phyloP scores from a whole-genome alignment of 2,113 vertebrate species.

The Sclerurus mexicanus region DNA sequence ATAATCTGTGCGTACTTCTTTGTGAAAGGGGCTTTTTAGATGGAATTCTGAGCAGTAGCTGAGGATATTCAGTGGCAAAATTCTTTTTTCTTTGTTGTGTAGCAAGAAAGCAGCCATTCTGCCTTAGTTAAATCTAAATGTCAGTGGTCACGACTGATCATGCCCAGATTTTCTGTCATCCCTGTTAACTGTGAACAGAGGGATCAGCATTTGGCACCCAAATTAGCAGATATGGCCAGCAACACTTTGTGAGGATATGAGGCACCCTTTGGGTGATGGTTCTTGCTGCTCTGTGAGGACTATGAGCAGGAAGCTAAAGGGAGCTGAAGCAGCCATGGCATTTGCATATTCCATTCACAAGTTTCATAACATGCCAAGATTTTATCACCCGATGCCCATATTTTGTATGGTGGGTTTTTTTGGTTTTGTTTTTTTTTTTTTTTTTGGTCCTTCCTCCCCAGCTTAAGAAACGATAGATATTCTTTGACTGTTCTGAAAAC shows the following conservation, averaged over 20 bases:
- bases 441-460: too few species aligned
- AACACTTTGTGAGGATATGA: background rate
- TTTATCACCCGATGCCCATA: background rate
- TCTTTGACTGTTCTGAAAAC: slow-evolving; percentile 8
- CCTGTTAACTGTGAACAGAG: background rate
- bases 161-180: slow-evolving; percentile 15
- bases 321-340: background rate
- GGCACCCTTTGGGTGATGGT: background rate
- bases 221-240: background rate
- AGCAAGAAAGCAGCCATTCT: background rate
- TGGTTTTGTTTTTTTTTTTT: background rate
- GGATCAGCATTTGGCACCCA: background rate
- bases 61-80: background rate
- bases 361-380: slow-evolving; percentile 5
- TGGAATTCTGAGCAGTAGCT: background rate
- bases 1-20: background rate
- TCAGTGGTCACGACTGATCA: background rate
- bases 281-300: background rate
- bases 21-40: background rate
- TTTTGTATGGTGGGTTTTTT: too few species aligned
- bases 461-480: background rate
- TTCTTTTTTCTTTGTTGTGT: background rate
- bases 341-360: background rate
- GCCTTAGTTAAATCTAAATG: slow-evolving; percentile 23
- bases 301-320: background rate